A percentile compares a stretch with the other conserved stretches of the same genome.
These are phyloP conservation scores for Paramormyrops hopkinsi DNA, from an alignment of 2,797 vertebrate genomes.

Conservation along the genomic window DNA sequence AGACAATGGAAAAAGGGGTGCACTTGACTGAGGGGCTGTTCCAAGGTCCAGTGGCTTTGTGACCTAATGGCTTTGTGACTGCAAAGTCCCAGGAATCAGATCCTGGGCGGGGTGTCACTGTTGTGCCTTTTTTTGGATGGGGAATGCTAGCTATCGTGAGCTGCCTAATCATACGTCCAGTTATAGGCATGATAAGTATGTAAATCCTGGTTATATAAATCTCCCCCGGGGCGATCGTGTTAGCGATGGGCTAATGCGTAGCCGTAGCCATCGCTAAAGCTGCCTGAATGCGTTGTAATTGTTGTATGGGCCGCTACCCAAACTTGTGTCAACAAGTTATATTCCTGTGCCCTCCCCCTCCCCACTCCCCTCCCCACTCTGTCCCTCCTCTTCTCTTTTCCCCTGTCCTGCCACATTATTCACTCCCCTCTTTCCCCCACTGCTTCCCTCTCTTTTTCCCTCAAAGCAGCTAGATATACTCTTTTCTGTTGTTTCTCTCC, in stretches of 20 bases:
- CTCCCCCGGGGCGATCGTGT: not conserved
- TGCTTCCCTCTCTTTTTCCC: constrained; percentile 30
- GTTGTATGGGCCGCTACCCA: constrained; percentile 22
- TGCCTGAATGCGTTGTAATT: constrained; percentile 28
- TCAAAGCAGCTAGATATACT: not conserved
- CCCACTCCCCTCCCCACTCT: constrained; percentile 25
- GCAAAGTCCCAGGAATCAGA: not conserved
- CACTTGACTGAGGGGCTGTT: not conserved
- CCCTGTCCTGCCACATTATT: constrained; percentile 19
- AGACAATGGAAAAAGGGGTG: not conserved
- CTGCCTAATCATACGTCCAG: not conserved
- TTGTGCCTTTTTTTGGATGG: not conserved
- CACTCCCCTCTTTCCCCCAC: constrained; percentile 23
- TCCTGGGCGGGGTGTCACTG: not conserved
- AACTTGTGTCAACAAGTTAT: not conserved
- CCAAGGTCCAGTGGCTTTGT: not conserved
- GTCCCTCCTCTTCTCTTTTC: constrained; percentile 34
- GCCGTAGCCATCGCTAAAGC: constrained; percentile 25
- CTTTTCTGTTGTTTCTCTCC: constrained; percentile 10
- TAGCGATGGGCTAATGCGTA: not conserved
- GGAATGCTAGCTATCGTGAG: too few species aligned
- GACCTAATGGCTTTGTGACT: not conserved
- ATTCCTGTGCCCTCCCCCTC: not conserved
- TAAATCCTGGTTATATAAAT: not conserved
- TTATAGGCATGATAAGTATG: constrained; percentile 1